phyloP scores from a whole-genome alignment of 2,797 vertebrate species.

The Crocidura indochinensis region DNA sequence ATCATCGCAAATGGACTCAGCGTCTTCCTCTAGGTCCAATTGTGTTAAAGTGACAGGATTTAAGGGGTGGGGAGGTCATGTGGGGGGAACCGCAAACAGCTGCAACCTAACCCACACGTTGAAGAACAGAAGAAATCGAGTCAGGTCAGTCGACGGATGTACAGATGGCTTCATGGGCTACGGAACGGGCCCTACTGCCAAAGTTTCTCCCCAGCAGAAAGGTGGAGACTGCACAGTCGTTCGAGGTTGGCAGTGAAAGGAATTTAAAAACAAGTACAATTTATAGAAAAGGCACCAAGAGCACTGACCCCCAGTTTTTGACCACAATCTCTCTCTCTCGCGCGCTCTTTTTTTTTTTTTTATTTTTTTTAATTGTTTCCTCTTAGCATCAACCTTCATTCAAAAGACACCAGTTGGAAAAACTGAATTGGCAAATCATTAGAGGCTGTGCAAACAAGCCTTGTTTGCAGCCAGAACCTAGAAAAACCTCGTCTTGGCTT shows the following conservation, averaged over 20 bases:
- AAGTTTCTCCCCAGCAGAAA: conserved; percentile 90
- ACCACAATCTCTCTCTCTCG: conserved; percentile 87
- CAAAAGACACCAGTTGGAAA: conserved; percentile 92
- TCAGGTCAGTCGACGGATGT: conserved; percentile 90
- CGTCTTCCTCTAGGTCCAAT: conserved; percentile 81
- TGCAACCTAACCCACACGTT: conserved; percentile 85
- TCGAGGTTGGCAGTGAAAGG: conserved; percentile 93
- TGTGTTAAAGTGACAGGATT: conserved; percentile 70
- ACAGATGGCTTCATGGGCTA: conserved; percentile 87
- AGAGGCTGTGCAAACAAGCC: conserved; percentile 91
- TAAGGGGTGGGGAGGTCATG: background rate
- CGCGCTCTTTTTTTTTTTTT: conserved; percentile 48
- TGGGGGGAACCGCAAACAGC: conserved; percentile 83
- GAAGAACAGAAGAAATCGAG: conserved; percentile 80
- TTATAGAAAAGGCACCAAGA: conserved; percentile 94
- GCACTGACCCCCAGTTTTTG: conserved; percentile 92
- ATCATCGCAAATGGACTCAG: conserved; percentile 85
- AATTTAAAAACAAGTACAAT: conserved; percentile 92
- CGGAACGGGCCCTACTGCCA: conserved; percentile 83
- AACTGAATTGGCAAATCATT: conserved; percentile 88
- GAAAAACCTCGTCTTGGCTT: conserved; percentile 83
- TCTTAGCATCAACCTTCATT: conserved; percentile 79
- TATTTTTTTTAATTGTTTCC: conserved; percentile 68
- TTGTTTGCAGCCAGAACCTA: conserved; percentile 88
- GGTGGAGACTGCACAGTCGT: conserved; percentile 89